Evolutionary conservation across 2,797 vertebrate genomes (phyloP), one percentile per base, ranked within the genome.

Genomic region (Lerista edwardsae): DNA sequence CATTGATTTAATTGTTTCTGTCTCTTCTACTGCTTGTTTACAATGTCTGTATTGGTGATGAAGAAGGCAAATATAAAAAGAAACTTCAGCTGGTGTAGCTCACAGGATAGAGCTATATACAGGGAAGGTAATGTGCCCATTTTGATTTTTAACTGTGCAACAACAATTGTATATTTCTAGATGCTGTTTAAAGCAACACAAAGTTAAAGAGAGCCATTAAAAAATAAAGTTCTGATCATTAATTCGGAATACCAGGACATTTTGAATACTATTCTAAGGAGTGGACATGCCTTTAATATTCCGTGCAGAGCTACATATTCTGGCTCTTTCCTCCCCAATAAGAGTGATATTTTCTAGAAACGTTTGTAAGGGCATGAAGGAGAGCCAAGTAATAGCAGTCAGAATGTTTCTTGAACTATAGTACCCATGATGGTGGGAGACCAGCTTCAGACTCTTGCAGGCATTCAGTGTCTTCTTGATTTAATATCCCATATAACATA

Each of bases 21-120:
- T 90, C 87, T n/a, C n/a, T n/a, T n/a, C n/a, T 93, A 86, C 69
- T 85, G 84, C 68, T 80, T 92, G 85, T 93, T 86, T 91, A 89
- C 68, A 85, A 85, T 91, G 86, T 91, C 88, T 83, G 86, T 89
- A 36, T 90, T 77, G 84, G 79, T 85, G 86, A 67, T 91, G 87
- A 90, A 85, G 88, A 79, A 82, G 68, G 87, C 75, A 12, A 23
- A 41, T 17, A 8, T 1, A 6, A 75, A 59, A 83, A 81, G 61
- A 67, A 41, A 77, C 86, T 55, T 77, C 89, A 71, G 83, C 61
- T 79, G 75, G 23, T 88, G 36, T 85, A 80, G 78, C 81, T 90
- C 27, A 31, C n/a, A 77, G 29, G 80, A 47, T 12, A 61, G 51
- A 86, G 69, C 88, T 59, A 67, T 57, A 76, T 0, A 91, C 84